phyloP scores from a whole-genome alignment of 2,797 vertebrate species.

The Okamejei kenojei region DNA sequence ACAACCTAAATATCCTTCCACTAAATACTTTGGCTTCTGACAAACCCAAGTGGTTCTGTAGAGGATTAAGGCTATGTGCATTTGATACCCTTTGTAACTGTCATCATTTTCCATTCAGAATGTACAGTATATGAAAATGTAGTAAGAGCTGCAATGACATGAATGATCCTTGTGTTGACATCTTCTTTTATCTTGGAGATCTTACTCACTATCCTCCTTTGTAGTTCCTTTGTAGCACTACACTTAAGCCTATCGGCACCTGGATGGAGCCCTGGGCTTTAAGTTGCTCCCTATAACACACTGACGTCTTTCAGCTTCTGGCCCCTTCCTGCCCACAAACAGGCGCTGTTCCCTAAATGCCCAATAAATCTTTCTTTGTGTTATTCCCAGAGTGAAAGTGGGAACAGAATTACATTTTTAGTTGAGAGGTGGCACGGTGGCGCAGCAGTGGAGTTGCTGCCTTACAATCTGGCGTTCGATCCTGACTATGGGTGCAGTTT shows the following conservation, averaged over 20 bases:
- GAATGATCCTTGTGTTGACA: constrained; percentile 1
- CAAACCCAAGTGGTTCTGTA: background rate
- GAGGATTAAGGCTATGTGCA: no score
- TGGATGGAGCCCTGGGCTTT: background rate
- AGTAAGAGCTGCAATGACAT: background rate
- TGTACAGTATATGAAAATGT: background rate
- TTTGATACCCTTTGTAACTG: background rate
- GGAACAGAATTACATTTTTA: background rate
- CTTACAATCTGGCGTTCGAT: no score
- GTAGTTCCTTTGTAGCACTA: background rate
- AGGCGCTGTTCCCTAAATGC: background rate
- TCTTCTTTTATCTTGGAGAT: constrained; percentile 23
- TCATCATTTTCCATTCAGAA: background rate
- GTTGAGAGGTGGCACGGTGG: no score
- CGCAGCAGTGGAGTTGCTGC: no score
- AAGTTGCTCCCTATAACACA: background rate
- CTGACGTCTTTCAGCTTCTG: background rate
- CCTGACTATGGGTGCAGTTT: no score
- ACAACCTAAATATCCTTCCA: background rate
- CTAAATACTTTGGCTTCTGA: background rate
- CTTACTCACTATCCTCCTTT: background rate
- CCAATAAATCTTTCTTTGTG: background rate
- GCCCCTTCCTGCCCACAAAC: background rate
- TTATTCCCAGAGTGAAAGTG: background rate
- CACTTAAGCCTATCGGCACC: background rate